Conservation (phyloP, 2,888 invertebrate species). For the Empis stercorea region DNA sequence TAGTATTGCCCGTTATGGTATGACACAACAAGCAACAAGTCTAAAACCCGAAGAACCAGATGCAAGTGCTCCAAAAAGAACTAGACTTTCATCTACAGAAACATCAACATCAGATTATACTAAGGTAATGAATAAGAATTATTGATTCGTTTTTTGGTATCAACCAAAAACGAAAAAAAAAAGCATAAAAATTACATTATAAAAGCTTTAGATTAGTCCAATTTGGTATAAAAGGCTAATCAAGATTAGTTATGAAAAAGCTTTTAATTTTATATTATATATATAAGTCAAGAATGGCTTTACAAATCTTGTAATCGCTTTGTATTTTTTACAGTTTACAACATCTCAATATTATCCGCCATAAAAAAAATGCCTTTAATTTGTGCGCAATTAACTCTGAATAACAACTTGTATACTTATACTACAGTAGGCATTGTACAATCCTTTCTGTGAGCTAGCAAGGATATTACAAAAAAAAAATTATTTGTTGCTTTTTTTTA, state of each 20-base stretch:
- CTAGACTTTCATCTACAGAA: slow-evolving; percentile 38
- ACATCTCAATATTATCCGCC: slow-evolving; percentile 12
- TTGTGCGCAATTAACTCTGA: too few relatives aligned
- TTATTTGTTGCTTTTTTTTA: too few relatives aligned
- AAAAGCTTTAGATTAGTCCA: too few relatives aligned
- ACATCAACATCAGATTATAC: slow-evolving; percentile 43
- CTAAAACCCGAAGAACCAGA: slow-evolving; percentile 24
- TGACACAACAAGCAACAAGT: slow-evolving; percentile 19
- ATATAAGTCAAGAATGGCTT: not conserved
- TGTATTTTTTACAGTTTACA: slow-evolving; percentile 21
- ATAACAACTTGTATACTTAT: too few relatives aligned
- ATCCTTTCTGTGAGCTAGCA: too few relatives aligned
- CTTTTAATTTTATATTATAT: not conserved
- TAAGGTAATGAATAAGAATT: slow-evolving; percentile 26
- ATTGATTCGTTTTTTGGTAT: too few relatives aligned
- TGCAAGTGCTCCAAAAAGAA: slow-evolving; percentile 26
- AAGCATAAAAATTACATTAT: too few relatives aligned
- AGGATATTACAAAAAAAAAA: too few relatives aligned
- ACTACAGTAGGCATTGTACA: too few relatives aligned
- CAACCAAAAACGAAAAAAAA: too few relatives aligned
- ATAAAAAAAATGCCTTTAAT: not conserved
- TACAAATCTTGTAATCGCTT: not conserved
- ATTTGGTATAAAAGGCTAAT: too few relatives aligned
- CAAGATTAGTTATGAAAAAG: not conserved
- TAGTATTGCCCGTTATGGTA: slow-evolving; percentile 31